A percentile compares a stretch with the other conserved stretches of the same genome.
Conservation (phyloP, 2,888 invertebrate species). For the Rotaria magnacalcarata region DNA sequence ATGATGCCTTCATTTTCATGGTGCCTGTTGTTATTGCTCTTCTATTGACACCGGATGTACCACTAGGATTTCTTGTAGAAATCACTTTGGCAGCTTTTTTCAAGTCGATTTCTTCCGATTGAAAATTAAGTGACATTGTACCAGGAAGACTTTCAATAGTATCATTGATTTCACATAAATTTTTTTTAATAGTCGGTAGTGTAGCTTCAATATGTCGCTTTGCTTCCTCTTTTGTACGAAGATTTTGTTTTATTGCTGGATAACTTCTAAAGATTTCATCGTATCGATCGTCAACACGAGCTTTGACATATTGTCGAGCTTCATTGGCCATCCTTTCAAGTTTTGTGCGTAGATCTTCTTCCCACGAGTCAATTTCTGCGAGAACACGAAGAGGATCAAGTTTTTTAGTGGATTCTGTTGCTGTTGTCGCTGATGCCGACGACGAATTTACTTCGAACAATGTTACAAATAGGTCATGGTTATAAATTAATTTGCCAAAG, state of each 20-base stretch:
- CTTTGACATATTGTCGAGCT: not conserved
- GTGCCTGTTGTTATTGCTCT: not conserved
- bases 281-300: not conserved
- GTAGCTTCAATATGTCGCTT: not conserved
- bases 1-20: not conserved
- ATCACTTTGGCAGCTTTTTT: not conserved
- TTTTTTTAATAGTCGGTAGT: not conserved
- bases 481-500: not conserved
- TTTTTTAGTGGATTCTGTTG: not conserved
- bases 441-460: not conserved
- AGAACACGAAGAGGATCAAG: not conserved
- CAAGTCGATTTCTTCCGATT: not conserved
- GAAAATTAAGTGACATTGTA: not conserved
- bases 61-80: not conserved
- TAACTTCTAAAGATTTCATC: not conserved
- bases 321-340: not conserved
- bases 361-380: not conserved
- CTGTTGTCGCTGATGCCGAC: not conserved
- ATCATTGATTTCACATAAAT: not conserved
- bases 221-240: not conserved
- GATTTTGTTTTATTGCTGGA: not conserved
- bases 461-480: not conserved
- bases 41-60: not conserved
- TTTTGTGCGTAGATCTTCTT: not conserved
- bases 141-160: not conserved